phyloP scores from a whole-genome alignment of 1,140 invertebrate genomes.

The Eumaeus atala region DNA sequence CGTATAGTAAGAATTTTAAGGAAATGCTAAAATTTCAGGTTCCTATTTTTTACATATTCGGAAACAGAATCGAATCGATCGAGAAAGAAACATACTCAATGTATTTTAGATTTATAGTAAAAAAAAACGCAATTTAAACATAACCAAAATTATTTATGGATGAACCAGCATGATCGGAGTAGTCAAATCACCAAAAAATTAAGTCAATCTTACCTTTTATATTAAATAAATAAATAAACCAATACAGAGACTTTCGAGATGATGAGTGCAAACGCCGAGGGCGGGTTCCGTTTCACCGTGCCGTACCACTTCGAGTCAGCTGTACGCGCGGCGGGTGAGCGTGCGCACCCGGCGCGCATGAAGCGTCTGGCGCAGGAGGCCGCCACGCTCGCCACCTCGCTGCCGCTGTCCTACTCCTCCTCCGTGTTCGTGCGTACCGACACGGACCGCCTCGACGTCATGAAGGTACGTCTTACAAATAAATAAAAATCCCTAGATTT shows the following conservation, averaged over 20 bases:
- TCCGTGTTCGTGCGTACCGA: conserved; percentile 97
- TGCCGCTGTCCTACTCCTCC: conserved; percentile 94
- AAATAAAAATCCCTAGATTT: no score
- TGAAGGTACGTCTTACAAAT: conserved; percentile 87
- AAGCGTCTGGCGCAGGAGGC: conserved; percentile 96
- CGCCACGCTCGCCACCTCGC: conserved; percentile 93
- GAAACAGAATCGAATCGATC: no score
- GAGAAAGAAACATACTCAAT: no score
- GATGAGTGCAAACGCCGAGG: conserved; percentile 83
- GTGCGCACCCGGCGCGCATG: conserved; percentile 87
- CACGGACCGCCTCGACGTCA: conserved; percentile 93
- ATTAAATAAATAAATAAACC: no score
- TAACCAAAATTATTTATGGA: no score
- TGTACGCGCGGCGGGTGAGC: conserved; percentile 88
- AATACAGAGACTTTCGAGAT: conserved; percentile 90
- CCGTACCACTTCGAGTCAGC: conserved; percentile 95
- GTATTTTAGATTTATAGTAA: no score
- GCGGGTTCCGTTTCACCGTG: conserved; percentile 87
- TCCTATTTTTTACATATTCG: no score
- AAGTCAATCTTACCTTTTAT: no score
- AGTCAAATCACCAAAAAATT: no score
- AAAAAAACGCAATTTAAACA: background rate
- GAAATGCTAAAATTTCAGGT: no score
- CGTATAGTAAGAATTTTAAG: no score
- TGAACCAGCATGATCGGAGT: no score